Evolutionary conservation across 2,888 invertebrate genomes (phyloP).

Genomic region (Sclerodermus sp.): DNA sequence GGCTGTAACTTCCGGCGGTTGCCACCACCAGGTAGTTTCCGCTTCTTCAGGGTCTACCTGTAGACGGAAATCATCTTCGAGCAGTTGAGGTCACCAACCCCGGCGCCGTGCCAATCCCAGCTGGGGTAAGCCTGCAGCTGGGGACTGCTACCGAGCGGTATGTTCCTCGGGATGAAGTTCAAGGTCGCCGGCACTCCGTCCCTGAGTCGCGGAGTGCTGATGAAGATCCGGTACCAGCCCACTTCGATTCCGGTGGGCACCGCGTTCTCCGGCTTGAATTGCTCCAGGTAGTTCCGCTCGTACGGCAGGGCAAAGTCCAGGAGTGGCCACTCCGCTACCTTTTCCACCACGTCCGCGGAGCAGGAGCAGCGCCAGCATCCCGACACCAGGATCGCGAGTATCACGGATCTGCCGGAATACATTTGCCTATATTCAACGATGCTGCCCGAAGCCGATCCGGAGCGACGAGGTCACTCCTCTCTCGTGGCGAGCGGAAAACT

Average conservation of each 20-base stretch:
- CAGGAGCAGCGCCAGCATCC: neutral
- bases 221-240: conserved; percentile 70
- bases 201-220: conserved; percentile 75
- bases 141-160: conserved; percentile 70
- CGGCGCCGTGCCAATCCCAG: conserved; percentile 77
- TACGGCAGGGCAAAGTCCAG: conserved; percentile 55
- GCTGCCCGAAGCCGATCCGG: no score
- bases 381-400: no score
- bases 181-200: conserved; percentile 78
- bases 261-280: conserved; percentile 72
- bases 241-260: conserved; percentile 78
- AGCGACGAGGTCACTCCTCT: no score
- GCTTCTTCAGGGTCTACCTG: no score
- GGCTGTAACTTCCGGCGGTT: no score
- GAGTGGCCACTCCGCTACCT: conserved; percentile 57
- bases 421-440: no score
- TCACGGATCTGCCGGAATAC: no score
- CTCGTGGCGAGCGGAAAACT: no score
- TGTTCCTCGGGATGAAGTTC: conserved; percentile 68
- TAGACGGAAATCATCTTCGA: conserved; percentile 79
- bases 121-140: conserved; percentile 73
- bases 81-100: conserved; percentile 72
- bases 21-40: no score
- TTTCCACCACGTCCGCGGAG: conserved; percentile 41
- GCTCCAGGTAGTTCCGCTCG: conserved; percentile 46